phyloP scores from a whole-genome alignment of 2,113 vertebrate genomes.

The Thryonomys swinderianus region DNA sequence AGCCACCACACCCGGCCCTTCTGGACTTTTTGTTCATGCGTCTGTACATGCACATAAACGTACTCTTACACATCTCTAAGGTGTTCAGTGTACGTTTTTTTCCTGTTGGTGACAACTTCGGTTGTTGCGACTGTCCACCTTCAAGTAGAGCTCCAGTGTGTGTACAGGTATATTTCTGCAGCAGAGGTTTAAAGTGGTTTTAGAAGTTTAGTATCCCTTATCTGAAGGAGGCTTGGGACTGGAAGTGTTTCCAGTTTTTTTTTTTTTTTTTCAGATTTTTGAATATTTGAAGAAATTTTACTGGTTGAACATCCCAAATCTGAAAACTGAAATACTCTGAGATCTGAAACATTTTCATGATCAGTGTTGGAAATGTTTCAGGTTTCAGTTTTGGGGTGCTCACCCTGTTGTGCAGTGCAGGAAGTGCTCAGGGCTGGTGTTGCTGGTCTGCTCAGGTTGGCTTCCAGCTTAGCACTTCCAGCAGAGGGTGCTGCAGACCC shows the following conservation, averaged over 20 bases:
- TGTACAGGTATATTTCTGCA: slow-evolving; percentile 9
- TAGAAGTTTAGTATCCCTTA: not conserved
- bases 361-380: not conserved
- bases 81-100: not conserved
- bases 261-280: not conserved
- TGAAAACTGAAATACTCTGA: not conserved
- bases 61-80: not conserved
- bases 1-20: no score
- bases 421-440: not conserved
- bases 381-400: not conserved
- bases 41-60: not conserved
- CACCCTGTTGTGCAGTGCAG: not conserved
- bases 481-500: not conserved
- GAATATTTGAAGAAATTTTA: not conserved
- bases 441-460: not conserved
- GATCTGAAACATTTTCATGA: not conserved
- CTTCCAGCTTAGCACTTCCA: not conserved
- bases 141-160: not conserved
- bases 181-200: slow-evolving; percentile 17
- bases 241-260: not conserved
- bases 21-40: not conserved
- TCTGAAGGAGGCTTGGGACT: not conserved
- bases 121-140: not conserved
- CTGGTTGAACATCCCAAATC: not conserved
- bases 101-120: not conserved